Percentiles rank a stretch among this genome's conserved stretches.
Evolutionary conservation across 2,113 vertebrate species (phyloP).

Genomic region (Cottus gobio): DNA sequence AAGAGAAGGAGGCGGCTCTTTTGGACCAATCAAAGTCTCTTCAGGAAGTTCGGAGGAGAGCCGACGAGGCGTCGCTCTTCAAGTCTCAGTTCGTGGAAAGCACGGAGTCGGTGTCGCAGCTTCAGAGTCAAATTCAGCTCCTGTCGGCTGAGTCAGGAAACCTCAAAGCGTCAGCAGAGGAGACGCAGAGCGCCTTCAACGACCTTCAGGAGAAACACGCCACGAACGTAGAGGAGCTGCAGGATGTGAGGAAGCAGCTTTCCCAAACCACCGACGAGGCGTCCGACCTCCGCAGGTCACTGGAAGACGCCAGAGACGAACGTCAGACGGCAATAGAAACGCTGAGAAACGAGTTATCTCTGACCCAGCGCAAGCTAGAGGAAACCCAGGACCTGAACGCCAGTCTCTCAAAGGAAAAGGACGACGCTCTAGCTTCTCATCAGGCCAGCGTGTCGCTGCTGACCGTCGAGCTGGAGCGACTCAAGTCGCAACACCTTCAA

Average conservation of each 20-base stretch:
- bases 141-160: constrained; percentile 52
- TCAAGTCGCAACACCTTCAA: constrained; percentile 83
- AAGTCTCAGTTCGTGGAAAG: constrained; percentile 79
- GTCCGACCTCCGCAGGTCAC: constrained; percentile 64
- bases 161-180: constrained; percentile 55
- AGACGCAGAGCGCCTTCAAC: constrained; percentile 80
- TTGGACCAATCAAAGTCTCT: constrained; percentile 70
- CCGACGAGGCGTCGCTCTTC: constrained; percentile 73
- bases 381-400: constrained; percentile 57
- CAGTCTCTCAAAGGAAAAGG: constrained; percentile 81
- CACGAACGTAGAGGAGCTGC: constrained; percentile 70
- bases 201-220: constrained; percentile 85
- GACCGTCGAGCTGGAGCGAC: constrained; percentile 79
- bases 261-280: constrained; percentile 76
- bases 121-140: constrained; percentile 68
- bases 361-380: constrained; percentile 73
- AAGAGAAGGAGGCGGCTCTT: constrained; percentile 76
- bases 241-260: constrained; percentile 68
- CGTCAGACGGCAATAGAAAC: constrained; percentile 59
- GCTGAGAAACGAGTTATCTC: constrained; percentile 74
- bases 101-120: constrained; percentile 72
- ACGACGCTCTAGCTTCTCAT: constrained; percentile 66
- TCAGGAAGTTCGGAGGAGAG: constrained; percentile 74
- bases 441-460: constrained; percentile 75
- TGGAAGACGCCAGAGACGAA: constrained; percentile 67